phyloP scores from a whole-genome alignment of 1,140 invertebrate genomes.

The Neodiprion lecontei region DNA sequence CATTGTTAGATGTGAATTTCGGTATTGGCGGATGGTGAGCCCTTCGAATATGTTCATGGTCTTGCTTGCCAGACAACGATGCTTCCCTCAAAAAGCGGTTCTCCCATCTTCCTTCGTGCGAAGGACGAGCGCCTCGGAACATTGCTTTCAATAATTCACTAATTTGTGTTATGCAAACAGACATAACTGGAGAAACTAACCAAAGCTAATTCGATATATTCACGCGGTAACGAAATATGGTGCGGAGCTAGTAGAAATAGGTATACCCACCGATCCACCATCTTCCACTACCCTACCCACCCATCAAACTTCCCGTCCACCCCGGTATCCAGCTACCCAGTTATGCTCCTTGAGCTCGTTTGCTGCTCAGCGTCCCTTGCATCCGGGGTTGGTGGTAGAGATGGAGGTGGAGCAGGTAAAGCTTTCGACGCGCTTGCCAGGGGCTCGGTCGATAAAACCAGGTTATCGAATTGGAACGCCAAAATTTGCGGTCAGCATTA shows the following conservation, averaged over 20 bases:
- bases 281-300: not conserved
- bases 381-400: too few species aligned
- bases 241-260: constrained; percentile 4
- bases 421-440: not conserved
- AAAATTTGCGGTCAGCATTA: not conserved
- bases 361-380: too few species aligned
- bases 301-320: not conserved
- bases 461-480: not conserved
- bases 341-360: too few species aligned
- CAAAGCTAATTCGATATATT: constrained; percentile 10
- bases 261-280: not conserved
- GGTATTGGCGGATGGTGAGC: too few species aligned
- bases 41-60: too few species aligned
- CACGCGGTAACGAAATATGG: not conserved
- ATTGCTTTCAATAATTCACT: constrained; percentile 2
- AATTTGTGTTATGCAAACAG: constrained; percentile 8
- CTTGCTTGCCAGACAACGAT: not conserved
- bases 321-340: not conserved
- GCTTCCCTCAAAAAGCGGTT: not conserved
- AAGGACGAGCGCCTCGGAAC: not conserved
- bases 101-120: not conserved
- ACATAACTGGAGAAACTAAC: constrained; percentile 10
- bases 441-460: not conserved
- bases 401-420: not conserved
- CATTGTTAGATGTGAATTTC: too few species aligned